phyloP scores from a whole-genome alignment of 2,113 vertebrate genomes.

The Tricholaema leucomelas region DNA sequence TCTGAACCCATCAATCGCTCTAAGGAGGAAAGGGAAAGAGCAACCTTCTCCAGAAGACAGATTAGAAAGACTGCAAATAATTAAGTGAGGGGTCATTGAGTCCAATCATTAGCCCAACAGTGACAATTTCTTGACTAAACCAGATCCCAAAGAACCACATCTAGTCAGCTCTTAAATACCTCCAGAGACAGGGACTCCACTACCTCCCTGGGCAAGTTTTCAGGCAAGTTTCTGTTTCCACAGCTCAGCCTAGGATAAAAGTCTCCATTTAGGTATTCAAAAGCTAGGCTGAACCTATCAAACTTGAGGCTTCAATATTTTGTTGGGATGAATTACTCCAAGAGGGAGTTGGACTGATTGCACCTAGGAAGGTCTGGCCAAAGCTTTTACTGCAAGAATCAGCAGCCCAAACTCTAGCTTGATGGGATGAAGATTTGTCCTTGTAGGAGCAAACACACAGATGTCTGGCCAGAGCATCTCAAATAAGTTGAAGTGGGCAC shows the following conservation, averaged over 20 bases:
- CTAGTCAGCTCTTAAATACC: no score
- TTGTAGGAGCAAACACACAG: background rate
- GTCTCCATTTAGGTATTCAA: background rate
- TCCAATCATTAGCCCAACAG: no score
- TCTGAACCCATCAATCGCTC: background rate
- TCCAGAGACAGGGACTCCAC: no score
- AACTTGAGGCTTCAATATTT: background rate
- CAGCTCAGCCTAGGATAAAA: no score
- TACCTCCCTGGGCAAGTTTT: no score
- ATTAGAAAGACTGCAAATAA: background rate
- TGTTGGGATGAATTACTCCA: background rate
- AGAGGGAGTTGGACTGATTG: background rate
- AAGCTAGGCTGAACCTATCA: background rate
- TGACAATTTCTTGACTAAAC: no score
- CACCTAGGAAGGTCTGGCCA: background rate
- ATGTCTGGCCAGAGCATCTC: background rate
- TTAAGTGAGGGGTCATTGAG: background rate
- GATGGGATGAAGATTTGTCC: background rate
- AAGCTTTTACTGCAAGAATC: background rate
- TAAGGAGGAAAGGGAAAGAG: background rate
- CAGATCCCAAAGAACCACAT: no score
- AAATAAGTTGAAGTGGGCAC: rapidly evolving
- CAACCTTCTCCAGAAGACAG: background rate
- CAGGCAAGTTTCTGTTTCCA: no score
- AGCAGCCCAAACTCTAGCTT: background rate